Evolutionary conservation across 2,888 invertebrate species (phyloP), one percentile per base, ranked within the genome.

Genomic region (Caenorhabditis sinica): DNA sequence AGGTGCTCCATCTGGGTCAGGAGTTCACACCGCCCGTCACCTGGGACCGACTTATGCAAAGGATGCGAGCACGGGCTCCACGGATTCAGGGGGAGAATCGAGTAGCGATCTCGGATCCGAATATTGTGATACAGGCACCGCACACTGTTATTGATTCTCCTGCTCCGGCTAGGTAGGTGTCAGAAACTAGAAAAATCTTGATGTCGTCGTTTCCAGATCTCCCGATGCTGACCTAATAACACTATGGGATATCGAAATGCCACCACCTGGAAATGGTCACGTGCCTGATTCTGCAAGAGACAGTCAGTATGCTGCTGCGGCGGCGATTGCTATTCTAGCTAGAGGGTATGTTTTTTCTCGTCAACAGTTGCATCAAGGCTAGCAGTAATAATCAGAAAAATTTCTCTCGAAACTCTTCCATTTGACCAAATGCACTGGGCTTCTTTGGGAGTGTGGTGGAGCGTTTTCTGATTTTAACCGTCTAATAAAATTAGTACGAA

Each of bases 201-300:
- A 51, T 30, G 17, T 53, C 51, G 13, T 2, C 23, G 28, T 23
- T 75, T 71, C 15, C 13, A 83, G 83, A 56, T 58, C 71, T 20
- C 84, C 81, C 6, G 75, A 75, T 33, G 45, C 65, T 4, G 69
- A 85, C 28, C 30, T 56, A n/a, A 71, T 86, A 20, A 86, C 79
- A 15, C 40, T 88, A n/a, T 88, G 83, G 85, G 85, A 88, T 30
- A 83, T 88, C 40, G 88, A 86, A 71, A 85, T 88, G 79, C 86
- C 87, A 9, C 81, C 69, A 17, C 72, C 66, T 9, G 25, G 53
- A 4, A n/a, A 43, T 28, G 81, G 71, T n/a, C 81, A 82, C 45
- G 71, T 53, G 33, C 80, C 85, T 9, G 79, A 88, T 74, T 56
- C 85, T 0, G 30, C 73, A 2, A 61, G 86, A 51, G 88, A 88